Evolutionary conservation across 2,113 vertebrate genomes (phyloP), one percentile per base, ranked within the genome.

Genomic region (Tenebrosternarchus preto): DNA sequence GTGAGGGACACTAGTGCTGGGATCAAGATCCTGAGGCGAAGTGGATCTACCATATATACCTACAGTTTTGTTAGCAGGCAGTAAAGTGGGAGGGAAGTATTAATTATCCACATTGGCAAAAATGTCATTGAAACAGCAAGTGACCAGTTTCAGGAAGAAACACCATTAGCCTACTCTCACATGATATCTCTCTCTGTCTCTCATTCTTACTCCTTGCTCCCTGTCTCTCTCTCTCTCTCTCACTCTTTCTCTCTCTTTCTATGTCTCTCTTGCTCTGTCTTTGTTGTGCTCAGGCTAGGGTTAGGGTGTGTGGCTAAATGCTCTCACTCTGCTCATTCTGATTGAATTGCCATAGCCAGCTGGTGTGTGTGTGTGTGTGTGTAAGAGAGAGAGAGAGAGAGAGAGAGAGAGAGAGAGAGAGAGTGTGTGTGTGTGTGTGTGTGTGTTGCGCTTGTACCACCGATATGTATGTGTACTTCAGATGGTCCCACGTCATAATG

Each of bases 61-160:
- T 50, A 12, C 12, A 17, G 76, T 46, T 67, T 68, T 67, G 64
- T 53, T 5, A 64, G 12, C n/a, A 57, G 59, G 1, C 4, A 0
- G 60, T n/a, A 43, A 67, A 53, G 64, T 71, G 33, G 31, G 55
- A 70, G 33, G 46, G 69, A 46, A 50, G 33, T 53, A 82, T 84
- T 83, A 84, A 84, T 78, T 77, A 77, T n/a, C 7, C 60, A 81
- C 84, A 82, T 87, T 84, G 83, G 75, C 74, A 61, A 79, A 75
- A 69, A 46, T 43, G 69, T 78, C 55, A 57, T 82, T 81, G 83
- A 82, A 46, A 64, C 73, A 16, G 74, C 36, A 75, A 73, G 80
- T 60, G 76, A n/a, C 59, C 63, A 57, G 75, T 24, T 81, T 63
- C 31, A 57, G 55, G 55, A 84, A 69, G 56, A 80, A 76, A 43